Evolutionary conservation across 2,797 vertebrate species (phyloP), one percentile per base, ranked within the genome.

Genomic region (Eulemur mongoz): DNA sequence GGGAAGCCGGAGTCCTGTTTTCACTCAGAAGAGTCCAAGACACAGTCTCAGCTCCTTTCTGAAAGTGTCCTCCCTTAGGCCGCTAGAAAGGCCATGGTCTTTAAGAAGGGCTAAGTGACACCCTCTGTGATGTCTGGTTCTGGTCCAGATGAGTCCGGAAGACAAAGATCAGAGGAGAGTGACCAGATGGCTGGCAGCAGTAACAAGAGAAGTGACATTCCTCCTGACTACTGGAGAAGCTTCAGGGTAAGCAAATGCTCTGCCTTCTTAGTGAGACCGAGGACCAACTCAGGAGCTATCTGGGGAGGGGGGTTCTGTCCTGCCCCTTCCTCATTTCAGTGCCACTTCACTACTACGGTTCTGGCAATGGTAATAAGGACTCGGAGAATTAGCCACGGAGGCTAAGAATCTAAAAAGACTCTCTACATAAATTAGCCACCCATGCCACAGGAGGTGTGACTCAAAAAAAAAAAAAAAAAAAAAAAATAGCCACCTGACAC

Each of bases 61-160:
- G n/a, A 61, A 45, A 82, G 92, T 65, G 22, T 67, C 48, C 69
- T 83, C 30, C 22, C 50, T 40, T 20, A 75, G 43, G 87, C 32
- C 59, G 48, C 76, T 8, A 84, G 63, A 79, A 78, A 76, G 69
- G n/a, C 40, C 70, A 75, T 10, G n/a, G 43, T n/a, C 85, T 50
- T 83, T 80, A 69, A 73, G 30, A 94, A 89, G 93, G 69, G 57
- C 9, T 45, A 52, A 50, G 38, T 45, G 85, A 87, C 1, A 69
- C 12, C 23, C 45, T 95, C 43, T 45, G 63, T 11, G 43, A 72
- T 86, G 70, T 69, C 6, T 87, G 70, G 43, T 81, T 94, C 88
- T 95, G 76, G 76, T 92, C 76, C 45, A 79, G 32, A n/a, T 67
- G 35, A 52, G 43, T 57, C 72, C 80, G 54, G 80, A 91, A 95